A percentile compares a stretch with the other conserved stretches of the same genome.
Conservation (phyloP, 2,797 vertebrate genomes). For the Poeciliopsis turneri region DNA sequence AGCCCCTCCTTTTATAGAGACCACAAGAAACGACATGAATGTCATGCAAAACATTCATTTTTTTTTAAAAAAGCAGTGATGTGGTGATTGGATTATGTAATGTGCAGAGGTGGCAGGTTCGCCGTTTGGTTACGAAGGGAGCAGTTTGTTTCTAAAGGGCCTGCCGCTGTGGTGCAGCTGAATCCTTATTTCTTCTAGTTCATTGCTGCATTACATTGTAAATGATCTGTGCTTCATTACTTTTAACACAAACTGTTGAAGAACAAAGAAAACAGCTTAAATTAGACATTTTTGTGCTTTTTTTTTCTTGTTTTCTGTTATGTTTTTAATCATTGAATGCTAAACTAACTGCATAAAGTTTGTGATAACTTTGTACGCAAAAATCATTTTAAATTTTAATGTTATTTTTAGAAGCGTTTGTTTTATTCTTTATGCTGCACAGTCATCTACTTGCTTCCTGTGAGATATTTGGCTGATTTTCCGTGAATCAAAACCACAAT, state of each 20-base stretch:
- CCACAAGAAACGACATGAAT: conserved; percentile 1
- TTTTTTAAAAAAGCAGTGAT: conserved; percentile 38
- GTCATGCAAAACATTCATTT: conserved; percentile 2
- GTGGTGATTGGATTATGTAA: conserved; percentile 22
- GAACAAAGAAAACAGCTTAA: not conserved
- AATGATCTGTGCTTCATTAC: not conserved
- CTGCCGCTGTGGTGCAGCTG: conserved; percentile 28
- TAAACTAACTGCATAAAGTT: not conserved
- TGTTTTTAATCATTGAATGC: not conserved
- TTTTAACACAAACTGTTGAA: not conserved
- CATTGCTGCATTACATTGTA: conserved; percentile 21
- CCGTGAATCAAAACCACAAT: not conserved
- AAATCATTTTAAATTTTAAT: not conserved
- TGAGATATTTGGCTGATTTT: not conserved
- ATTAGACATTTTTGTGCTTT: not conserved
- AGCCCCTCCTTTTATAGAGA: conserved; percentile 53
- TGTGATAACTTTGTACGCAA: not conserved
- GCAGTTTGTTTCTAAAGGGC: not conserved
- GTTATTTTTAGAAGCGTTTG: not conserved
- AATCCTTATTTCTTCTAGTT: conserved; percentile 10
- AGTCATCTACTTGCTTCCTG: not conserved
- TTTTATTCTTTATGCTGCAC: not conserved
- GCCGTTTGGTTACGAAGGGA: conserved; percentile 23
- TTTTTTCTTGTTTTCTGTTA: not conserved
- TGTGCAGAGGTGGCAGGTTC: conserved; percentile 10